A percentile compares a stretch with the other conserved stretches of the same genome.
Evolutionary conservation across 1,140 invertebrate species (phyloP).

Genomic region (Aporrectodea caliginosa): DNA sequence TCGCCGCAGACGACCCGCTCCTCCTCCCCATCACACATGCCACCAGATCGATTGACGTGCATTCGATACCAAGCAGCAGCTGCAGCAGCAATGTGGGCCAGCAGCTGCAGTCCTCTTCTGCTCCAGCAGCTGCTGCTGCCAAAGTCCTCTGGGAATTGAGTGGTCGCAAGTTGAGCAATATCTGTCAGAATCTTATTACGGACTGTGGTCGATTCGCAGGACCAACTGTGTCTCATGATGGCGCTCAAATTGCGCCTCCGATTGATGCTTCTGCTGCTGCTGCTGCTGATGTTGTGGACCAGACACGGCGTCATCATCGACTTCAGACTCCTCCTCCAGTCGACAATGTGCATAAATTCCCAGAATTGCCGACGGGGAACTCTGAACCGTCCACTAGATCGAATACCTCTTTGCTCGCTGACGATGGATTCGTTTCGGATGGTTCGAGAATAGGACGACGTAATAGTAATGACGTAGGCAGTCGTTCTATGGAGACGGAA

Average conservation of each 20-base stretch:
- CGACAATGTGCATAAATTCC: background rate
- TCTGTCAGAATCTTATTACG: background rate
- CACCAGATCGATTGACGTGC: background rate
- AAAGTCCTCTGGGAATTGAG: background rate
- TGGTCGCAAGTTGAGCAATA: background rate
- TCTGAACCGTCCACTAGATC: no score
- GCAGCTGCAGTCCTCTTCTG: background rate
- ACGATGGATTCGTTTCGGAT: no score
- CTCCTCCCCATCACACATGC: no score
- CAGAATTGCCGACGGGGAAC: background rate
- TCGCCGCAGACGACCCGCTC: background rate
- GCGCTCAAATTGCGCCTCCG: background rate
- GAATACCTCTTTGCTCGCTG: no score
- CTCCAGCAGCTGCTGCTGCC: background rate
- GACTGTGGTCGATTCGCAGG: background rate
- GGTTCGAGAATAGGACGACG: no score
- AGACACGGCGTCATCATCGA: background rate
- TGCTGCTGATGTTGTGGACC: background rate
- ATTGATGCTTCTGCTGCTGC: background rate
- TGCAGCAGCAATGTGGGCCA: background rate
- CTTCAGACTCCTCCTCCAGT: background rate
- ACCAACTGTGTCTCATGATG: background rate
- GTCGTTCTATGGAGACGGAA: no score
- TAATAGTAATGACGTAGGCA: no score
- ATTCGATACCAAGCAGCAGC: background rate